Base-by-base conservation (phyloP, 2,113 vertebrate species). In the Pampusana beccarii region DNA sequence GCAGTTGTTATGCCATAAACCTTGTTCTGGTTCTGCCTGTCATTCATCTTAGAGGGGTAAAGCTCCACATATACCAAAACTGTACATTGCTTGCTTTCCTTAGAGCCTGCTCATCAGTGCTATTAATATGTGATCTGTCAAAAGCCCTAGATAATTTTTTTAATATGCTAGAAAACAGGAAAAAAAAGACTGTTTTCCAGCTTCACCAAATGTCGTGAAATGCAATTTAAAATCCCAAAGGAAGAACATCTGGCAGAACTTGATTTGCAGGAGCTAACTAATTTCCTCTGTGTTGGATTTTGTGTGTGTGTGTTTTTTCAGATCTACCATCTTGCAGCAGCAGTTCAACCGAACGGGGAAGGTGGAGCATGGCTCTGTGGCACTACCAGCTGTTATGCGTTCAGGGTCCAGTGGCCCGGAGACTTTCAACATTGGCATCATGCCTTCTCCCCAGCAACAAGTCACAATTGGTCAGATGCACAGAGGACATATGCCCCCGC, bases 381-480 rank as follows among this genome's bases (percentile, higher is more conserved):
- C 99, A 0, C 97, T 99, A 64, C 99, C 99, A 0, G 99, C 99
- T 0, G 99, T 99, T 74, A 99, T 99, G 98, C 98, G 99, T 21
- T 99, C 99, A 0, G 99, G 99, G 33, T 99, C 99, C 54, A 98
- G 99, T 0, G 99, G 99, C 4, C 99, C 99, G 0, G 99, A 99
- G 98, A 99, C 98, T 21, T 99, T 99, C 97, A 99, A 99, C 36
- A 26, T 99, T 58, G 99, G 99, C 89, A 98, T 98, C 38, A 99
- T 99, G 99, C 99, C 99, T 51, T 99, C 98, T 1, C 98, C 99
- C 0, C 99, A 99, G 97, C 99, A 99, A 88, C 99, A 99, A 90
- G 98, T 99, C 95, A 99, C 98, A 64, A 98, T 98, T 1, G 99
- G 99, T n/a, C 99, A 99, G 97, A 99, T 99, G 99, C 99, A 99